Evolutionary conservation across 1,140 invertebrate species (phyloP).

Genomic region (Vanessa tameamea): DNA sequence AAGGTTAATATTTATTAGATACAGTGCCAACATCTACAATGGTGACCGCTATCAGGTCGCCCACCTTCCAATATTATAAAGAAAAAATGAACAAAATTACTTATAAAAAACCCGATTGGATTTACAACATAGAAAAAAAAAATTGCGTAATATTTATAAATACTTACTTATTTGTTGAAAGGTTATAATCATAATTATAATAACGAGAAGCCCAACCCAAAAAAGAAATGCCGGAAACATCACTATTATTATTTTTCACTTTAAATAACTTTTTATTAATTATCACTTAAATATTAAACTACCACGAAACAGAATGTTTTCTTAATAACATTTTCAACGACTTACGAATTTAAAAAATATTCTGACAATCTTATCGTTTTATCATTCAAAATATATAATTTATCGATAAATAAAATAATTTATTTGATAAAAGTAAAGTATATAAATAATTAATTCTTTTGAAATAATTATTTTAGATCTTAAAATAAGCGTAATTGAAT

Average conservation of each 20-base stretch:
- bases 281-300: background rate
- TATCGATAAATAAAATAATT: constrained; percentile 30
- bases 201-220: constrained; percentile 36
- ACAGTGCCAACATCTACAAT: too few relatives aligned
- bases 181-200: constrained; percentile 31
- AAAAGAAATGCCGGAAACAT: constrained; percentile 33
- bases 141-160: background rate
- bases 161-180: constrained; percentile 42
- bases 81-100: too few relatives aligned
- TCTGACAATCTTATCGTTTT: constrained; percentile 33
- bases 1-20: too few relatives aligned
- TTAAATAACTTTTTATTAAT: background rate
- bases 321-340: background rate
- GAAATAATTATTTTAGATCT: background rate
- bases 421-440: constrained; percentile 14
- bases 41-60: too few relatives aligned
- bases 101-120: background rate
- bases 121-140: background rate
- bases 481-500: background rate
- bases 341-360: constrained; percentile 8
- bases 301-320: background rate
- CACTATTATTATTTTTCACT: background rate
- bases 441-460: background rate
- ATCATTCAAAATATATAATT: constrained; percentile 34
- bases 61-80: background rate